phyloP scores from a whole-genome alignment of 2,797 vertebrate genomes.

The Triplophysa yarkandensis region DNA sequence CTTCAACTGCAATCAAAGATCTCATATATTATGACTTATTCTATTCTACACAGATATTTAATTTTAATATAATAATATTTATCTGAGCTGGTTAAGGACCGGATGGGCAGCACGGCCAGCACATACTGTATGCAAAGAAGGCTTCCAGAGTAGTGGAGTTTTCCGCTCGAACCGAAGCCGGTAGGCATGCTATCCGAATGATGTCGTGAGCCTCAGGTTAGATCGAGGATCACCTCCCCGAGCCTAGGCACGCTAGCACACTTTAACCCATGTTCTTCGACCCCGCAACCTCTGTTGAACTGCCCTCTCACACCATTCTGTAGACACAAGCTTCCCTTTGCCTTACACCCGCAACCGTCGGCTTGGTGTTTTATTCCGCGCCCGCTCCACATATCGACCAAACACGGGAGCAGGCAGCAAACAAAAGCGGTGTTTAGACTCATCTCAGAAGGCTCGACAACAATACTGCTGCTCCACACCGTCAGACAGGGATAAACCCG shows the following conservation, averaged over 20 bases:
- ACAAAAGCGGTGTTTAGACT: slow-evolving; percentile 55
- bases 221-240: slow-evolving; percentile 54
- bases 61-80: slow-evolving; percentile 62
- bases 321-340: slow-evolving; percentile 45
- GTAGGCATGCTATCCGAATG: slow-evolving; percentile 18
- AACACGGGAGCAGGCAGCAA: slow-evolving; percentile 20
- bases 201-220: slow-evolving; percentile 43
- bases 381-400: slow-evolving; percentile 48
- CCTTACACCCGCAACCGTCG: slow-evolving; percentile 34
- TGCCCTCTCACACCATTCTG: slow-evolving; percentile 55
- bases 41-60: slow-evolving; percentile 57
- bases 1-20: slow-evolving; percentile 65
- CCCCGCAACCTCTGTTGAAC: slow-evolving; percentile 47
- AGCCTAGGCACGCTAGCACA: slow-evolving; percentile 63
- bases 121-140: slow-evolving; percentile 50
- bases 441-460: slow-evolving; percentile 58
- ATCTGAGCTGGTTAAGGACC: slow-evolving; percentile 43
- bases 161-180: slow-evolving; percentile 36
- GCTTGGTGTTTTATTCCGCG: slow-evolving; percentile 1
- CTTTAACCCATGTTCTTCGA: slow-evolving; percentile 47
- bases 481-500: slow-evolving; percentile 48
- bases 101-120: slow-evolving; percentile 27
- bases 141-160: slow-evolving; percentile 34
- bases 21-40: slow-evolving; percentile 58
- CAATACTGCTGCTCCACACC: slow-evolving; percentile 54